phyloP scores from a whole-genome alignment of 2,797 vertebrate species.

The Muscicapa comitata region DNA sequence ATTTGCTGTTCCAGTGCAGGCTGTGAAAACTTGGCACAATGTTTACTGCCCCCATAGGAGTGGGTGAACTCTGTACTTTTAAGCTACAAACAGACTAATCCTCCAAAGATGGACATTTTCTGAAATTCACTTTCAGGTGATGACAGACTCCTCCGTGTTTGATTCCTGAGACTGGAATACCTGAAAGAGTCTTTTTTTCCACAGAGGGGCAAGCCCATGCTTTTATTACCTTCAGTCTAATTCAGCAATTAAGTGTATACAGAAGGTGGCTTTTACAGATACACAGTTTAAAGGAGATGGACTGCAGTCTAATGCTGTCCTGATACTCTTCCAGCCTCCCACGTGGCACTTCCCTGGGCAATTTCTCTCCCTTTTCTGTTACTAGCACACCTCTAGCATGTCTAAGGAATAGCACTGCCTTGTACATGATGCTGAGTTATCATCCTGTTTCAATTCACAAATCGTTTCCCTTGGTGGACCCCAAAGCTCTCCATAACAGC shows the following conservation, averaged over 20 bases:
- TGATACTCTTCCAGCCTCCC: background rate
- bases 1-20: background rate
- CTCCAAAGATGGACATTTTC: background rate
- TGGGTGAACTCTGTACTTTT: background rate
- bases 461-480: background rate
- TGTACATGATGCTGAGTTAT: background rate
- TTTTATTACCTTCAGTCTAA: background rate
- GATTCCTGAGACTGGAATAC: background rate
- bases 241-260: background rate
- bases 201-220: background rate
- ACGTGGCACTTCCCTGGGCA: rapidly evolving
- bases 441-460: background rate
- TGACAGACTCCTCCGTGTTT: background rate
- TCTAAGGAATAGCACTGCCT: background rate
- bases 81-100: background rate
- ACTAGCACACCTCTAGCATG: background rate
- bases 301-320: background rate
- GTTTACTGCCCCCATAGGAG: rapidly evolving
- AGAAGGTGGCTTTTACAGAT: background rate
- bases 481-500: background rate
- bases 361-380: background rate
- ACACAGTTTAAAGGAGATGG: background rate
- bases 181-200: background rate
- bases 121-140: background rate
- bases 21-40: background rate